Base-by-base conservation (phyloP, 2,888 invertebrate species). In the Tenthredo livida region DNA sequence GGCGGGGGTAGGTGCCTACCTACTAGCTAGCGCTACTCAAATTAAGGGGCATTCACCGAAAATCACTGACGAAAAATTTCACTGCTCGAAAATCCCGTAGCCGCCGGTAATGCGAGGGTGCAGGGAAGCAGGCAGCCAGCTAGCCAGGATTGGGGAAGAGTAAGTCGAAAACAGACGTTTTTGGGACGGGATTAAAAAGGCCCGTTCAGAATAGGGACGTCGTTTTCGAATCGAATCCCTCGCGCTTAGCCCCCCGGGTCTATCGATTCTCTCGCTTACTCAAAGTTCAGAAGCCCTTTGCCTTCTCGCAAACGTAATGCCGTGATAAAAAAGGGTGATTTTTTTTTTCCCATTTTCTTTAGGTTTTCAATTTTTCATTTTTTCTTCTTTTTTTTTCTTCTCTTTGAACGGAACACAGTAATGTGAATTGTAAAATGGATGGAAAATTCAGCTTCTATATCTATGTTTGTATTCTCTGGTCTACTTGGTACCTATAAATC, bases 1-100 rank as follows among this genome's bases (percentile, higher is more conserved):
- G 77, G 33, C 50, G 77, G 80, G 80, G 61, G 80, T 58, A 25
- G 80, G 10, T 6, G 29, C 47, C 47, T 54, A 67, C 47, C 47
- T 54, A 67, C 77, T 82, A 78, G 43, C 75, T 54, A 72, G 84
- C 85, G 88, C 86, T 87, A 87, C 89, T 88, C 88, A 88, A 90
- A 90, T 90, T 89, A 90, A 89, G 89, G 89, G 89, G 86, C 88
- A 89, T 89, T 90, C 89, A 89, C 87, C 87, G 88, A 86, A 89
- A 90, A 89, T 90, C 89, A 88, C 87, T 85, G 85, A 67, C 82
- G 82, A 83, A 83, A 83, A 83, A 83, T 83, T 47, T 83, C 50
- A 67, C 65, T 83, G 85, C 73, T 58, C 58, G 72, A 50, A 84
- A 84, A 84, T 73, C 40, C 40, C 72, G 75, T 84, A 84, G 84